A percentile compares a stretch with the other conserved stretches of the same genome.
These are phyloP conservation scores for Delia radicum DNA, from an alignment of 1,140 invertebrate genomes.

Conservation along the genomic window DNA sequence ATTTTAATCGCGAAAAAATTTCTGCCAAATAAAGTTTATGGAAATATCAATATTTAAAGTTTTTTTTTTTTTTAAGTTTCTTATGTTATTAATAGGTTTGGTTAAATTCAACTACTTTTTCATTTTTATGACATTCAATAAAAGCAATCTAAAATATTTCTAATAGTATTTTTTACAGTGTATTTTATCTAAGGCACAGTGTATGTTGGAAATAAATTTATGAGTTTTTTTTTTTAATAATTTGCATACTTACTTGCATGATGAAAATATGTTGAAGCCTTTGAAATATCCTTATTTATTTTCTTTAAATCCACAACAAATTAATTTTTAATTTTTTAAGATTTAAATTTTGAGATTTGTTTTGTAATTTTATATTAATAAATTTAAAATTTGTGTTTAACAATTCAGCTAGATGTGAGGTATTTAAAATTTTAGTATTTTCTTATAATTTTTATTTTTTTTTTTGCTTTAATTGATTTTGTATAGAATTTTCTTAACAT, in stretches of 20 bases:
- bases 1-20: no score
- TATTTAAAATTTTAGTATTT: background rate
- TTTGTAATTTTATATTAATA: background rate
- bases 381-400: conserved; percentile 14
- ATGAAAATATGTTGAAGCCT: background rate
- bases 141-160: background rate
- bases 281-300: background rate
- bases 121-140: background rate
- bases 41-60: no score
- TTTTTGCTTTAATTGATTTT: background rate
- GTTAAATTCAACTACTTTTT: background rate
- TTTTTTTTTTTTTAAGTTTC: background rate
- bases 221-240: background rate
- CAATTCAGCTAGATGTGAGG: conserved; percentile 15
- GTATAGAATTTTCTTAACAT: background rate
- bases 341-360: background rate
- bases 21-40: no score
- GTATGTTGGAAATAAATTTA: background rate
- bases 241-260: background rate
- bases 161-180: background rate
- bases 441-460: background rate
- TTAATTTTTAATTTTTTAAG: background rate
- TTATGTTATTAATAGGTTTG: background rate
- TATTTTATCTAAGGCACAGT: background rate
- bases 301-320: background rate